These are phyloP conservation scores for Trinorchestia longiramus DNA, from an alignment of 1,140 invertebrate species.

Conservation along the genomic window DNA sequence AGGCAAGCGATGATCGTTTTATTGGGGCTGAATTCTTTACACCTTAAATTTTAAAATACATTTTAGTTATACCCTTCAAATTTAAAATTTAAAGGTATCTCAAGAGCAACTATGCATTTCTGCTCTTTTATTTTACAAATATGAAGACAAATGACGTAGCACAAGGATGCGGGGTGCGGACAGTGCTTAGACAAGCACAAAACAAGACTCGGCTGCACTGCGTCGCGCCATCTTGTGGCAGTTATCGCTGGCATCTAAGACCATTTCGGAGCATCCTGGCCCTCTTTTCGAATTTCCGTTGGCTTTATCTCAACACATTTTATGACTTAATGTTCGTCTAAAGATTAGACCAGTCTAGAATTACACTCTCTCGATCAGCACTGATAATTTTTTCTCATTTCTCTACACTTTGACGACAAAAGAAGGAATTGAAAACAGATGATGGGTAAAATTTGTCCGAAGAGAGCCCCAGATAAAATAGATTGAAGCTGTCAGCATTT, in stretches of 20 bases:
- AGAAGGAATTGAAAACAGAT: neutral
- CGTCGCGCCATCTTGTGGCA: constrained; percentile 8
- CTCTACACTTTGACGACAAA: neutral
- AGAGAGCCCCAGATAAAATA: neutral
- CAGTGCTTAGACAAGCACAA: neutral
- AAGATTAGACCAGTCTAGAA: constrained; percentile 39
- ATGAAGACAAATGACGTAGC: neutral
- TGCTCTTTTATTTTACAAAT: too few relatives aligned
- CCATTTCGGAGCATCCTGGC: constrained; percentile 29
- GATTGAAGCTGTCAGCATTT: neutral
- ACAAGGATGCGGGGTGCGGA: neutral
- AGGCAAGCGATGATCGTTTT: too few relatives aligned
- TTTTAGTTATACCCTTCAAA: too few relatives aligned
- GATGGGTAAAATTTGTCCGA: neutral
- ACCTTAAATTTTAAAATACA: too few relatives aligned
- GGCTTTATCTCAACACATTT: constrained; percentile 48
- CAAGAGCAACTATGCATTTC: too few relatives aligned
- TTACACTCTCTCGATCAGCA: constrained; percentile 22
- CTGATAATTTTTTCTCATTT: constrained; percentile 54
- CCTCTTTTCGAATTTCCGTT: constrained; percentile 53
- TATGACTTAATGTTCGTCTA: constrained; percentile 50
- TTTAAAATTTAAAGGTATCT: too few relatives aligned
- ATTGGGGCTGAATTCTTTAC: too few relatives aligned
- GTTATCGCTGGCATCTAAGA: constrained; percentile 40
- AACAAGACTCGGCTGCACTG: neutral